These are phyloP conservation scores for Hirtodrosophila trivittata DNA, from an alignment of 2,888 invertebrate genomes.

Conservation along the genomic window DNA sequence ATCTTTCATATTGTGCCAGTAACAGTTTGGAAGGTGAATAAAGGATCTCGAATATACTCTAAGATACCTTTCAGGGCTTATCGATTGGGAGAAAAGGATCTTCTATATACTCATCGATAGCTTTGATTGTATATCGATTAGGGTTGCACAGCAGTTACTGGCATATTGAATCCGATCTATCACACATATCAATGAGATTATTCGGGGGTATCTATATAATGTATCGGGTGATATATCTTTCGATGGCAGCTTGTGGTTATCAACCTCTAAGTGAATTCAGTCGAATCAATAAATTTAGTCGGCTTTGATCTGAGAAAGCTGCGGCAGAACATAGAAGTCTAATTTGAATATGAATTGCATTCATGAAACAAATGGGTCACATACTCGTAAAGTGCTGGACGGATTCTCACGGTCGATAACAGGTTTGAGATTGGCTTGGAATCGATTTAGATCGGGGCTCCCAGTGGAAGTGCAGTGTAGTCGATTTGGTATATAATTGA, in stretches of 20 bases:
- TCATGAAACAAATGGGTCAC: conserved; percentile 65
- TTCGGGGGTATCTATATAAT: too few relatives aligned
- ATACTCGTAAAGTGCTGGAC: conserved; percentile 25
- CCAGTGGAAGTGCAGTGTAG: conserved; percentile 37
- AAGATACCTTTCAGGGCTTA: too few relatives aligned
- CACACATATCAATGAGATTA: too few relatives aligned
- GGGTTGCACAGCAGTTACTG: too few relatives aligned
- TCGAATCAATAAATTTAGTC: conserved; percentile 50
- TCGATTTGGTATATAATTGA: conserved; percentile 60
- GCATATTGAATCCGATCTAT: too few relatives aligned
- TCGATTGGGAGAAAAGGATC: too few relatives aligned
- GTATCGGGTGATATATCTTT: background rate
- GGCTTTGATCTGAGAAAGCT: conserved; percentile 53
- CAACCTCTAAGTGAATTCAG: conserved; percentile 12
- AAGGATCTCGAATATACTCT: too few relatives aligned
- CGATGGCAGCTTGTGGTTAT: conserved; percentile 1
- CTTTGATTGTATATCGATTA: too few relatives aligned
- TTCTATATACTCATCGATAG: too few relatives aligned
- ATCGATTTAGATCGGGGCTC: conserved; percentile 1
- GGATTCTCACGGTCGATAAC: conserved; percentile 68
- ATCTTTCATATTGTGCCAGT: too few relatives aligned
- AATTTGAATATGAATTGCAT: conserved; percentile 52
- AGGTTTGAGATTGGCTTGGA: conserved; percentile 44
- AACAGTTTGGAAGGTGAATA: too few relatives aligned
- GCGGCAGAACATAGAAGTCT: conserved; percentile 37